Base-by-base conservation (phyloP, 2,797 vertebrate species). In the Lutjanus argentimaculatus region DNA sequence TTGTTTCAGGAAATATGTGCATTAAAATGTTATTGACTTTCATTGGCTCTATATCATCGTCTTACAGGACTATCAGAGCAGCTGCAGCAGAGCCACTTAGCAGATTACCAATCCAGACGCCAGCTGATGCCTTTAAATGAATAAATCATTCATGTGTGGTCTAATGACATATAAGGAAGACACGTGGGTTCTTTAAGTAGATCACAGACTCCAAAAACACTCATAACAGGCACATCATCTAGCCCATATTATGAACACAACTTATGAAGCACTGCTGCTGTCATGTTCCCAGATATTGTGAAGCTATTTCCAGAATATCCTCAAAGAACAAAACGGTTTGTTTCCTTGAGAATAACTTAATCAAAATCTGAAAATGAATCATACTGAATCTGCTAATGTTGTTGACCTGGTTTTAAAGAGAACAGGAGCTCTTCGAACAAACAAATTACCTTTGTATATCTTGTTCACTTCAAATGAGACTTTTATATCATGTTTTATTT, bases 111-210 rank as follows among this genome's bases (percentile, higher is more conserved):
- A 65, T 22, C 46, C 42, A 53, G 71, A 69, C 6, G 8, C 59
- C 76, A 82, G 61, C 74, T 82, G 75, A 80, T 85, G 72, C 51
- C 59, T 83, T 83, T 40, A 69, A 72, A 77, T 80, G 0, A 64
- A 82, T 84, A 45, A 78, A 85, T 81, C 55, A 75, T 79, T 72
- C 57, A 71, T 59, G n/a, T 8, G 10, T 36, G 53, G 57, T 57
- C 58, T 40, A 55, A n/a, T 69, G 48, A 68, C 68, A 78, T 48
- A 72, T 64, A 21, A 49, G 55, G 7, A 53, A 46, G 22, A 61
- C 58, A 61, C 25, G 52, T 43, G 10, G 0, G 19, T 36, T 76
- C 42, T 43, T 15, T 25, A 58, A 75, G 67, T n/a, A 64, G 57
- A 86, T 77, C 53, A 56, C 17, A 3, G 30, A 52, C 25, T 70